Conservation (phyloP, 2,888 invertebrate species). For the Petrophora chlorosata region DNA sequence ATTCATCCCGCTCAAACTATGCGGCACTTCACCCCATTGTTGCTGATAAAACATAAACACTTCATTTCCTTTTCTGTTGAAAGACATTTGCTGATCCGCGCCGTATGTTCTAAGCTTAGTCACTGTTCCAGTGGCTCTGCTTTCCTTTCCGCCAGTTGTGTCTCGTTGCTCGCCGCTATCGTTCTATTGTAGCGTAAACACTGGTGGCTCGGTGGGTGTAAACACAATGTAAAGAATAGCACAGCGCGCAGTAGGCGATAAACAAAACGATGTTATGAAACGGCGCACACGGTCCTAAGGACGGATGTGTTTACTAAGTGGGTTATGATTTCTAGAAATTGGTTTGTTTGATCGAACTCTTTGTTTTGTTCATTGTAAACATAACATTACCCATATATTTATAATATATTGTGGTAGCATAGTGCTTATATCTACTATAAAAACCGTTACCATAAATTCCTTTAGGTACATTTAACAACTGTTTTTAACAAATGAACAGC, state of each 20-base stretch:
- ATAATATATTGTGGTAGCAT: too few relatives aligned
- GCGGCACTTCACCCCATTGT: too few relatives aligned
- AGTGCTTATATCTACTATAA: too few relatives aligned
- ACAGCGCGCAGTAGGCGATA: conserved; percentile 61
- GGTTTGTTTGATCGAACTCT: neutral
- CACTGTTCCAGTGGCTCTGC: conserved; percentile 32
- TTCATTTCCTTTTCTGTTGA: too few relatives aligned
- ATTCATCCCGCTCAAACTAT: too few relatives aligned
- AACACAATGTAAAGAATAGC: conserved; percentile 75
- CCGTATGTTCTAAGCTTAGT: conserved; percentile 4
- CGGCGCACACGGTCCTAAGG: conserved; percentile 59
- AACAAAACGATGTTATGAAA: conserved; percentile 70
- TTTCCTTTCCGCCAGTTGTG: conserved; percentile 58
- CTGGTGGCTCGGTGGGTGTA: conserved; percentile 52
- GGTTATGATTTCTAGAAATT: conserved; percentile 24
- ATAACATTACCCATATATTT: too few relatives aligned
- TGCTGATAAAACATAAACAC: too few relatives aligned
- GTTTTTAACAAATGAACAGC: too few relatives aligned
- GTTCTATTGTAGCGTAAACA: conserved; percentile 47
- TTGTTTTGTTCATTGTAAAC: conserved; percentile 2
- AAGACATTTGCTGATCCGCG: neutral
- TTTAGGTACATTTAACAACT: too few relatives aligned
- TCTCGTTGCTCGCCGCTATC: conserved; percentile 57
- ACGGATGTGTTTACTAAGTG: conserved; percentile 21
- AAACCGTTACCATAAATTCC: too few relatives aligned